Base-by-base conservation (phyloP, 2,888 invertebrate species). In the Alcis repandata region DNA sequence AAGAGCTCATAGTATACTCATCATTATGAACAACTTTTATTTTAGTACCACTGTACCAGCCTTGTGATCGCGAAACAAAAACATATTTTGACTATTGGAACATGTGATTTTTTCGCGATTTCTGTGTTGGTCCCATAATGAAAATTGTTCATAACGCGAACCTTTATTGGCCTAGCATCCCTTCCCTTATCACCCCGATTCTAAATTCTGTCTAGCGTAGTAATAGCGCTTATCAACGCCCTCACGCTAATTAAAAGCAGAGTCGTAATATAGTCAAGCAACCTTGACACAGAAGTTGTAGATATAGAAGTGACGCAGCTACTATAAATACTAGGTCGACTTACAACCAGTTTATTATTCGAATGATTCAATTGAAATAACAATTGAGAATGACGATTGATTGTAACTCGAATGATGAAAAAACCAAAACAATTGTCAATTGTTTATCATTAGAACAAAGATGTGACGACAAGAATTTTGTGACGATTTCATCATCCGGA, bases 211-310 rank as follows among this genome's bases (percentile, higher is more conserved):
- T 27, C 2, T 27, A 4, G 6, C 27, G 27, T 4, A 27, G 27
- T 27, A 27, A 27, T 6, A 27, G 27, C 27, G 27, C 27, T 27
- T 6, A 27, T 27, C 27, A 27, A n/a, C 11, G n/a, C n/a, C 41
- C 3, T 13, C 41, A 41, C 17, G n/a, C n/a, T 38, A 11, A 11
- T 38, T 11, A 11, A 4, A 17, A 41, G 17, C 17, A 8, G 17
- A 6, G 41, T 41, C 41, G 41, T 41, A 41, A 1, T 17, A 2
- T 7, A 45, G 32, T 43, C 40, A 11, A 17, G 22, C 59, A n/a
- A 53, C 57, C 38, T 33, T 51, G 51, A 15, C 65, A 57, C 48
- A 66, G 57, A 66, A n/a, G 48, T 41, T 8, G 8, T 27, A 61
- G 57, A 52, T 40, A 59, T 1, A 22, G 8, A 33, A 38, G 46